Evolutionary conservation across 1,140 invertebrate genomes (phyloP), one percentile per base, ranked within the genome.

Genomic region (Diorhabda carinulata): DNA sequence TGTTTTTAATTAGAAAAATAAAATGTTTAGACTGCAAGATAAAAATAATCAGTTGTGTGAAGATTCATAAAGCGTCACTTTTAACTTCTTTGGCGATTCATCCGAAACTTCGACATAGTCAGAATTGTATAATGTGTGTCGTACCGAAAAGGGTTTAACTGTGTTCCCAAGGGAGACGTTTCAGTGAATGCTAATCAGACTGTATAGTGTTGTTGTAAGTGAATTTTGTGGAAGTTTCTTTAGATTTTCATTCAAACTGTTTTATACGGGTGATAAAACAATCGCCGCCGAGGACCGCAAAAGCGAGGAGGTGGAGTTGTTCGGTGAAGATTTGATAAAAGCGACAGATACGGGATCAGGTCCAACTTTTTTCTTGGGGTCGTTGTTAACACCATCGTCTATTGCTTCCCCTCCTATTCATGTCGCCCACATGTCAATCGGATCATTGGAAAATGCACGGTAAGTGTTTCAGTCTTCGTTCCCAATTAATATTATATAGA

Each of bases 381-480:
- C 76, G 40, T 70, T 76, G 57, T 52, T 73, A 61, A 72, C 74
- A 69, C 74, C 75, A 9, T 67, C 74, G 58, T 72, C 74, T n/a
- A 74, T 74, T 9, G 62, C 72, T 5, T 56, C 73, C 6, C 69
- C 74, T n/a, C 70, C 74, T 8, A 52, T 67, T 58, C 72, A 75
- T 72, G 70, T 69, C 45, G 56, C 72, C 7, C 74, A 57, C 56
- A 57, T 75, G 70, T 73, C 72, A 6, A 75, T 73, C 9, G 74
- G 74, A 52, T 63, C 70, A 40, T 47, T 70, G 7, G 76, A 77
- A 72, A 77, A 77, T 75, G 76, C 76, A 68, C 74, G 76, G 76
- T 77, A 66, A 74, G 73, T 72, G 2, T 52, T 8, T 52, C n/a
- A 52, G 25, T 25, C 25, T 1, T 25, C 25, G 25, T 25, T 25